These are phyloP conservation scores for Clitarchus hookeri DNA, from an alignment of 2,888 invertebrate genomes.

Conservation along the genomic window DNA sequence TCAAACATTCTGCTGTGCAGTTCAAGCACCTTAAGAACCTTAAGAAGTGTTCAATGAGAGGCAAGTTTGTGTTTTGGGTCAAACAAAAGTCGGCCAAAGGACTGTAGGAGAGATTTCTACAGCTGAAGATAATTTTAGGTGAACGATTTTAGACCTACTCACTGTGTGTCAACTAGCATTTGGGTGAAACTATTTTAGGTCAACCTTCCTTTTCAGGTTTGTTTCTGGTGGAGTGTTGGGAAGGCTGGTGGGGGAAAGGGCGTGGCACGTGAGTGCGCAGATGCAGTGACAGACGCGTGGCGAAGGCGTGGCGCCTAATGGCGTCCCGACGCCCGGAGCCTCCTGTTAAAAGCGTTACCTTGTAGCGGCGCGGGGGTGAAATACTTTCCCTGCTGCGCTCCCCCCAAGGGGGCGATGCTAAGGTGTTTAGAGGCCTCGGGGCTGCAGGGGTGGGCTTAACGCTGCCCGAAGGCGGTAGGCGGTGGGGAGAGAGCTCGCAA, in stretches of 20 bases:
- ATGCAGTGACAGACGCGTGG: background rate
- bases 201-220: too few relatives aligned
- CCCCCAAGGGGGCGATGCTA: background rate
- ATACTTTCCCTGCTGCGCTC: background rate
- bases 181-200: too few relatives aligned
- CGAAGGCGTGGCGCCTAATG: background rate
- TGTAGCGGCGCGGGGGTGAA: background rate
- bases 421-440: background rate
- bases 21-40: too few relatives aligned
- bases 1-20: too few relatives aligned
- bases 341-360: constrained; percentile 2
- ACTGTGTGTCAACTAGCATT: too few relatives aligned
- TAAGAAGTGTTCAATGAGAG: too few relatives aligned
- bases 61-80: too few relatives aligned
- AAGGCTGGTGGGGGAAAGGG: background rate
- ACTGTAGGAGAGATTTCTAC: too few relatives aligned
- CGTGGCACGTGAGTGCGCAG: background rate
- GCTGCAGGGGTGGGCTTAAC: background rate
- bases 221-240: background rate
- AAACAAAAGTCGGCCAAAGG: too few relatives aligned
- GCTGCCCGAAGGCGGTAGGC: background rate
- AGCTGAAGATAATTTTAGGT: too few relatives aligned
- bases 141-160: too few relatives aligned
- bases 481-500: background rate
- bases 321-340: background rate